Evolutionary conservation across 2,888 invertebrate species (phyloP).

Genomic region (Fragum sueziense): DNA sequence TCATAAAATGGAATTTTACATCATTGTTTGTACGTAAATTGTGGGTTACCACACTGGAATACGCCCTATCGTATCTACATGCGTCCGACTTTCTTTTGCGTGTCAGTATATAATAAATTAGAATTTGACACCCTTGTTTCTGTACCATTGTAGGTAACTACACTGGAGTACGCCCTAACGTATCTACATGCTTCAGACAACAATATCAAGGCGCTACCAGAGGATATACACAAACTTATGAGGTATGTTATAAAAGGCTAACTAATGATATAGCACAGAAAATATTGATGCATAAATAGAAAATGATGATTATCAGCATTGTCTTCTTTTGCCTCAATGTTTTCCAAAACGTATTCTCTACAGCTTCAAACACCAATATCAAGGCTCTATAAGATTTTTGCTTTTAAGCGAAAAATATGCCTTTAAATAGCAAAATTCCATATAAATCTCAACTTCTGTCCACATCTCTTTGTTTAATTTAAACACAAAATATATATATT

Average conservation of each 20-base stretch:
- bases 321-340: neutral
- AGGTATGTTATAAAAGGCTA: conserved; percentile 25
- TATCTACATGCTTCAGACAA: conserved; percentile 74
- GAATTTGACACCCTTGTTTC: neutral
- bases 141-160: conserved; percentile 54
- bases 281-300: too few species aligned
- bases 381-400: neutral
- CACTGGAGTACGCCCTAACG: conserved; percentile 72
- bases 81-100: too few species aligned
- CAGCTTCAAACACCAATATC: neutral
- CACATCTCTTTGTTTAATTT: neutral
- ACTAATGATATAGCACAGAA: too few species aligned
- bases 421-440: neutral
- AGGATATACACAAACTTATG: conserved; percentile 73
- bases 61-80: conserved; percentile 72
- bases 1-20: too few species aligned
- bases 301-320: neutral
- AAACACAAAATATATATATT: too few species aligned
- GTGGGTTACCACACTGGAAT: conserved; percentile 67
- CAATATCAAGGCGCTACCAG: conserved; percentile 71
- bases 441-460: too few species aligned
- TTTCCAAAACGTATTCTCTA: neutral
- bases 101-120: too few species aligned
- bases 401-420: neutral
- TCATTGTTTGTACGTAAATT: conserved; percentile 28